Evolutionary conservation across 2,888 invertebrate genomes (phyloP).

Genomic region (Oscheius sp.): DNA sequence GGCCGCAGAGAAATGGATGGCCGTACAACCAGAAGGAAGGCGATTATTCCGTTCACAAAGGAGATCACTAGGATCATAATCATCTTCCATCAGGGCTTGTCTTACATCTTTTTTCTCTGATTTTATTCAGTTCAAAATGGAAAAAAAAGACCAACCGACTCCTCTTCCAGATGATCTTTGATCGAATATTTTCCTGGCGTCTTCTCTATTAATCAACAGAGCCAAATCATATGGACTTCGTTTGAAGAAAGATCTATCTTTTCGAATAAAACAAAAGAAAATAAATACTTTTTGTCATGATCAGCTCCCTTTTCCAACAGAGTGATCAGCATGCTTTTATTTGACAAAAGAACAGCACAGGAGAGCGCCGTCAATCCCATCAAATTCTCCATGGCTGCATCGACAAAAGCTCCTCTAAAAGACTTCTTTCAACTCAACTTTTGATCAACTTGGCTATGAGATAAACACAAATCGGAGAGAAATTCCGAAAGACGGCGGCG

Average conservation of each 20-base stretch:
- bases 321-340: constrained; percentile 41
- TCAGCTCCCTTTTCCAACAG: constrained; percentile 51
- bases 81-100: constrained; percentile 27
- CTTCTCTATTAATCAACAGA: constrained; percentile 31
- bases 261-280: background rate
- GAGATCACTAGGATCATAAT: constrained; percentile 4
- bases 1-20: constrained; percentile 44
- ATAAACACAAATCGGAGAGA: constrained; percentile 49
- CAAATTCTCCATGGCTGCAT: constrained; percentile 41
- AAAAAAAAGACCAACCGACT: background rate
- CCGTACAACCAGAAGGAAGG: constrained; percentile 37
- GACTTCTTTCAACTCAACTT: too few species aligned
- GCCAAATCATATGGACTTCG: constrained; percentile 41
- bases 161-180: constrained; percentile 30
- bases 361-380: constrained; percentile 46
- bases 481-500: constrained; percentile 54
- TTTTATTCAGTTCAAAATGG: background rate
- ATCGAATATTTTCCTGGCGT: constrained; percentile 36
- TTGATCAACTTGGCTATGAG: constrained; percentile 29
- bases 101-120: constrained; percentile 32
- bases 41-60: constrained; percentile 24
- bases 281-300: constrained; percentile 31
- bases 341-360: constrained; percentile 36
- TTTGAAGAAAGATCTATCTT: constrained; percentile 15
- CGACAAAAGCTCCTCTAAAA: constrained; percentile 36